phyloP scores from a whole-genome alignment of 2,888 invertebrate genomes.

The Amblyjoppa fuscipennis region DNA sequence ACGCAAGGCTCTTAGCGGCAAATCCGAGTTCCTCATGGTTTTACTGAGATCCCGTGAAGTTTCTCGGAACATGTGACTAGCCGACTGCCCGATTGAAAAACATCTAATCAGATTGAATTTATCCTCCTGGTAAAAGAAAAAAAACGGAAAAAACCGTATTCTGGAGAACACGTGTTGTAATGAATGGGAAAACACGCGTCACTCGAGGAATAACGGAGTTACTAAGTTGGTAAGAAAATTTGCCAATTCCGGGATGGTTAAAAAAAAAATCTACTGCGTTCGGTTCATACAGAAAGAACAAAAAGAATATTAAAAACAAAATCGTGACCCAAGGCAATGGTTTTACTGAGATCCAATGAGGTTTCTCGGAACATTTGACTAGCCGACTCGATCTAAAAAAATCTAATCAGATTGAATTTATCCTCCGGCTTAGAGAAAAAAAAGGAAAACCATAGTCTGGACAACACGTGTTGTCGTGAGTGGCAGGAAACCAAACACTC shows the following conservation, averaged over 20 bases:
- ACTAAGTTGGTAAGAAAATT: constrained; percentile 52
- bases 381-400: no score
- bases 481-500: no score
- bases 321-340: no score
- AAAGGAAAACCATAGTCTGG: no score
- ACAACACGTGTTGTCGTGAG: no score
- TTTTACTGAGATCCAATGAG: no score
- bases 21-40: background rate
- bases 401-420: no score
- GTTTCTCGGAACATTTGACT: no score
- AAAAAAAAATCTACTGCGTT: constrained; percentile 26
- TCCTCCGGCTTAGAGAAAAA: no score
- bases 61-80: background rate
- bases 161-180: constrained; percentile 51
- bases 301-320: background rate
- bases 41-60: background rate
- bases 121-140: constrained; percentile 31
- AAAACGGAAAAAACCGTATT: constrained; percentile 11
- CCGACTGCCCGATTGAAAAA: constrained; percentile 37
- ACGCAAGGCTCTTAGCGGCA: background rate
- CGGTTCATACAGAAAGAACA: constrained; percentile 33
- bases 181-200: constrained; percentile 41
- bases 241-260: background rate
- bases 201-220: constrained; percentile 46
- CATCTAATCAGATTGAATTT: constrained; percentile 57